Evolutionary conservation across 2,888 invertebrate genomes (phyloP).

Genomic region (Catocala fraxini): DNA sequence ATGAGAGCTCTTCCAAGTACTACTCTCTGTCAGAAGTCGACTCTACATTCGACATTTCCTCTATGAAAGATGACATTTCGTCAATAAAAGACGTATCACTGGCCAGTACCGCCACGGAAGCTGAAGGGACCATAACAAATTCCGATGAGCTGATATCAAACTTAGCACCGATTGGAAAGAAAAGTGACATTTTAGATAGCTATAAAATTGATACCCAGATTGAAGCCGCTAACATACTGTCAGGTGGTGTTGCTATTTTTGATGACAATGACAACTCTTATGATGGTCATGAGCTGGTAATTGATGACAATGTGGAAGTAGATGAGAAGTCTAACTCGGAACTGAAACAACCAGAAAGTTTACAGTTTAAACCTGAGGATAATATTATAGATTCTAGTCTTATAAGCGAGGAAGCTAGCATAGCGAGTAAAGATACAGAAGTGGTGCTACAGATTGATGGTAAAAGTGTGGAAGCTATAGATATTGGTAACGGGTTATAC

Average conservation of each 20-base stretch:
- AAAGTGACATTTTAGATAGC: slow-evolving; percentile 69
- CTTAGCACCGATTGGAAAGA: slow-evolving; percentile 75
- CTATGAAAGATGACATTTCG: slow-evolving; percentile 73
- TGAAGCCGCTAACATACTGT: slow-evolving; percentile 82
- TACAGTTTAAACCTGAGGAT: slow-evolving; percentile 57
- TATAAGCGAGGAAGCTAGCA: slow-evolving; percentile 60
- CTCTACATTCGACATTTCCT: slow-evolving; percentile 72
- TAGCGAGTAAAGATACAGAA: slow-evolving; percentile 76
- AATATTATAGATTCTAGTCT: slow-evolving; percentile 53
- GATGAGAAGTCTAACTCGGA: slow-evolving; percentile 69
- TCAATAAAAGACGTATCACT: slow-evolving; percentile 72
- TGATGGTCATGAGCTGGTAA: slow-evolving; percentile 82
- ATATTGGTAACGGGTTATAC: slow-evolving; percentile 83
- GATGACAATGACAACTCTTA: slow-evolving; percentile 85
- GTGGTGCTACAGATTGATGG: slow-evolving; percentile 83
- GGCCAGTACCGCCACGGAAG: slow-evolving; percentile 55
- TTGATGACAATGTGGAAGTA: slow-evolving; percentile 79
- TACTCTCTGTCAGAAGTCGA: slow-evolving; percentile 81
- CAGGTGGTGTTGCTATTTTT: slow-evolving; percentile 83
- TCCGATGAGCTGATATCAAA: slow-evolving; percentile 69
- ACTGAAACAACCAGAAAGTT: slow-evolving; percentile 53
- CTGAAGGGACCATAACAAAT: slow-evolving; percentile 62
- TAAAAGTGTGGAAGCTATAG: slow-evolving; percentile 82
- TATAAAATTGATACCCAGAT: slow-evolving; percentile 82
- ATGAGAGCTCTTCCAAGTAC: slow-evolving; percentile 79